phyloP scores from a whole-genome alignment of 2,113 vertebrate genomes.

The Nyctibius bracteatus region DNA sequence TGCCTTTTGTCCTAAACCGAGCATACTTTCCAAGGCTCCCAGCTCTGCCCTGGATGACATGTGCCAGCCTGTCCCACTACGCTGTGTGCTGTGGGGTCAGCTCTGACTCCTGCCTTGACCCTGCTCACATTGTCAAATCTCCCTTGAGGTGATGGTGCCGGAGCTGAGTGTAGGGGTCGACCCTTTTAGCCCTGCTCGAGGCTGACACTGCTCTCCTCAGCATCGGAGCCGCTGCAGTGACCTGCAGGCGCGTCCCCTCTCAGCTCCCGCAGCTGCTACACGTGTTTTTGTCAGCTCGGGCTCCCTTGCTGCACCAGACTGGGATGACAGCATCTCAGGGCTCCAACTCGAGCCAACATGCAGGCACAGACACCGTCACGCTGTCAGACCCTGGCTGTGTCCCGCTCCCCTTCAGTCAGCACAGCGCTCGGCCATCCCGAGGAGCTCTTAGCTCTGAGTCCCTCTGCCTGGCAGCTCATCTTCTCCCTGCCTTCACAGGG shows the following conservation, averaged over 20 bases:
- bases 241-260: background rate
- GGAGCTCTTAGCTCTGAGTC: background rate
- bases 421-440: rapidly evolving
- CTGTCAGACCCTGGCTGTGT: background rate
- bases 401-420: background rate
- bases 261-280: rapidly evolving
- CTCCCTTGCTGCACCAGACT: rapidly evolving
- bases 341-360: rapidly evolving
- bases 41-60: background rate
- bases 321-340: background rate
- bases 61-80: rapidly evolving
- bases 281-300: background rate
- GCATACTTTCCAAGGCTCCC: background rate
- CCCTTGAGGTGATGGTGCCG: background rate
- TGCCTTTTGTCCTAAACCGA: background rate
- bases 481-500: background rate
- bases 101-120: background rate
- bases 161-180: rapidly evolving
- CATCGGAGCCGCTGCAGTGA: rapidly evolving
- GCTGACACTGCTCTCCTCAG: background rate
- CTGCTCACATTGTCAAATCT: background rate
- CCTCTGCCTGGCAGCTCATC: background rate
- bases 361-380: background rate
- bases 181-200: background rate
- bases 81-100: rapidly evolving